Conservation (phyloP, 2,113 vertebrate species). For the Pyrgilauda ruficollis region DNA sequence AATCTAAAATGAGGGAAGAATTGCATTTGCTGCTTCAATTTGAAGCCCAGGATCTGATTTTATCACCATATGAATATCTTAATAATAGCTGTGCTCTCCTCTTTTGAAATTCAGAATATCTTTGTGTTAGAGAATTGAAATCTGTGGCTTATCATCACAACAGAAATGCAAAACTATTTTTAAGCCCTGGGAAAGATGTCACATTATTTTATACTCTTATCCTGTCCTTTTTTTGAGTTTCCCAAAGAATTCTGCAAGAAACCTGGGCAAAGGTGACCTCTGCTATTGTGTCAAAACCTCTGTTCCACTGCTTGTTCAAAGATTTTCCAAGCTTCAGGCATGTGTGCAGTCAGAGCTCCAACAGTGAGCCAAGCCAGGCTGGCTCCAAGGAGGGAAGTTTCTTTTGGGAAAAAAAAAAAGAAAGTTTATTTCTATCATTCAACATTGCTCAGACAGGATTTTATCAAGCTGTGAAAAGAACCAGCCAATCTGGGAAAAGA, state of each 20-base stretch:
- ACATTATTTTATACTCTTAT: background rate
- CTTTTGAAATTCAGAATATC: background rate
- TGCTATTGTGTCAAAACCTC: background rate
- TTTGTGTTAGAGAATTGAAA: background rate
- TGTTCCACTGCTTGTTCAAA: background rate
- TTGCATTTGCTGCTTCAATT: background rate
- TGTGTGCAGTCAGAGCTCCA: background rate
- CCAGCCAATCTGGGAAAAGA: background rate
- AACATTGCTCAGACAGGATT: background rate
- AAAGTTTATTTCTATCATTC: background rate
- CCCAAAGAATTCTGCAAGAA: background rate
- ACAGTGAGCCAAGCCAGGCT: background rate
- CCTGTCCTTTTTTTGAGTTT: background rate
- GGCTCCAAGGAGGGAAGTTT: background rate
- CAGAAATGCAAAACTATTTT: background rate
- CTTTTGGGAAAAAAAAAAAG: background rate
- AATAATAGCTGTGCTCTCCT: background rate
- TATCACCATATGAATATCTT: background rate
- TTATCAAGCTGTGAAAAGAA: background rate
- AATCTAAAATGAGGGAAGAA: background rate
- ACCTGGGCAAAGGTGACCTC: background rate
- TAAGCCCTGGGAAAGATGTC: background rate
- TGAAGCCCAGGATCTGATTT: background rate
- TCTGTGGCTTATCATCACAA: background rate
- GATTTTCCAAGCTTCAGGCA: background rate